Conservation (phyloP, 2,113 vertebrate species). For the Mirounga angustirostris region DNA sequence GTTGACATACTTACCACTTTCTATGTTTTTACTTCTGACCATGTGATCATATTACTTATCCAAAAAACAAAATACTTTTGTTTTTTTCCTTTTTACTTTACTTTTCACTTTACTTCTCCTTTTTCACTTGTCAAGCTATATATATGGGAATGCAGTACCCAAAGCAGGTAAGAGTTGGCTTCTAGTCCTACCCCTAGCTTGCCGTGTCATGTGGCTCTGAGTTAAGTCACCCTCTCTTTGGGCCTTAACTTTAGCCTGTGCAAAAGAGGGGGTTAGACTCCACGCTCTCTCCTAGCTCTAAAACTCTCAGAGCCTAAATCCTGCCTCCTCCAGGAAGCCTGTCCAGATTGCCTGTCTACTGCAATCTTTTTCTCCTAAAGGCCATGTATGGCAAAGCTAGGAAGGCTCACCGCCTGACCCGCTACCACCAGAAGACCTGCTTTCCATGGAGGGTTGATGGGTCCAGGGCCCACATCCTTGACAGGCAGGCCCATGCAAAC, state of each 20-base stretch:
- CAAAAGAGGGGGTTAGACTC: background rate
- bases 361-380: background rate
- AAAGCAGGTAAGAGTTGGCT: background rate
- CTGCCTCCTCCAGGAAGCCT: slow-evolving; percentile 50
- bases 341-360: background rate
- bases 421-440: background rate
- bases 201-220: background rate
- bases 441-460: background rate
- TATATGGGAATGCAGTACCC: background rate
- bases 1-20: background rate
- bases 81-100: too few species aligned
- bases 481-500: background rate
- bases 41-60: background rate
- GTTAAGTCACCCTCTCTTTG: background rate
- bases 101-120: too few species aligned
- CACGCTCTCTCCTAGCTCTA: background rate
- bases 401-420: background rate
- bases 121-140: background rate
- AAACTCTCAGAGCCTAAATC: background rate
- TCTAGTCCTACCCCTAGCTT: background rate
- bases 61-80: background rate
- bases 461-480: background rate
- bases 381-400: background rate
- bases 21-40: slow-evolving; percentile 38
- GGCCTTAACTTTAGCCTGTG: background rate